Base-by-base conservation (phyloP, 1,140 invertebrate genomes). In the Trinorchestia longiramus region DNA sequence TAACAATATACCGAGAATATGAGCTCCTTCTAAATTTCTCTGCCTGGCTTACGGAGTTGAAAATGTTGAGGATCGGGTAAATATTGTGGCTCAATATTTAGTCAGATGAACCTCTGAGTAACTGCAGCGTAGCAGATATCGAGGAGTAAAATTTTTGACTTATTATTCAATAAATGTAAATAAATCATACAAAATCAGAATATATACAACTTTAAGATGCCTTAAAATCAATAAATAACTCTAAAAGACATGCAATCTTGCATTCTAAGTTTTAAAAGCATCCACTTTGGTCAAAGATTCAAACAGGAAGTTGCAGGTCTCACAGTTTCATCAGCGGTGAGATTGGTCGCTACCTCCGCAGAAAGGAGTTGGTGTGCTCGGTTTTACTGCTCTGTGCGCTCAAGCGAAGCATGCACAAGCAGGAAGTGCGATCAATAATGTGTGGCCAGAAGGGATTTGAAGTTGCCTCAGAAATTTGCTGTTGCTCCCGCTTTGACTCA, bases 391-490 rank as follows among this genome's bases (percentile, higher is more conserved):
- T 90, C 88, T 42, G 88, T 90, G 88, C 88, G 88, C 88, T 90
- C 88, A 90, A 90, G 88, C 43, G 88, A 43, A 90, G 88, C 88
- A 90, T 90, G 88, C 88, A 90, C n/a, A 90, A 90, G 88, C 88
- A 90, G 88, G 88, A 90, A 41, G 43, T 90, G 88, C n/a, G 88
- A 90, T 41, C 88, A 90, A 90, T 90, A 90, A 90, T 90, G 88
- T 90, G 88, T 90, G 88, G 88, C 88, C 88, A 90, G 41, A 43
- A 90, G 88, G 62, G 88, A 90, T 90, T 90, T 90, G 88, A 90
- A 90, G 88, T 90, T 43, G 88, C 88, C 88, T 90, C n/a, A 43
- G 88, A 43, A 90, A 90, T 90, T 90, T 90, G 88, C 43, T 90
- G n/a, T 43, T 90, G 88, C 88, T 90, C 43, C 62, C 43, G 88